Evolutionary conservation across 2,888 invertebrate species (phyloP).

Genomic region (Lasioglossum morio): DNA sequence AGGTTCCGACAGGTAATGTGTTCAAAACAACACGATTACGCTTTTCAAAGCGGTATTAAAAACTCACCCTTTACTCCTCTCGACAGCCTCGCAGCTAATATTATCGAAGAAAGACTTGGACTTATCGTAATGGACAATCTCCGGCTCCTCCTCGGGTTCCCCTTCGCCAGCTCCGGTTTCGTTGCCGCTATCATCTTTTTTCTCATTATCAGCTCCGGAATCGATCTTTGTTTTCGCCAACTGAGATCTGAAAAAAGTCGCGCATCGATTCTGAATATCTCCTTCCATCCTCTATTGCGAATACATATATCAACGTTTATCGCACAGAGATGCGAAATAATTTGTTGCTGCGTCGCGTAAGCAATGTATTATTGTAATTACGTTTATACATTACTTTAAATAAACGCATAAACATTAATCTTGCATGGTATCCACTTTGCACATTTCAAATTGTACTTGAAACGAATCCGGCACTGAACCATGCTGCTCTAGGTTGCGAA

Average conservation of each 20-base stretch:
- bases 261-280: neutral
- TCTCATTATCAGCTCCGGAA: constrained; percentile 87
- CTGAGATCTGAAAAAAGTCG: constrained; percentile 87
- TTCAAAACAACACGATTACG: neutral
- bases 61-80: constrained; percentile 90
- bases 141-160: constrained; percentile 90
- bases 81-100: constrained; percentile 99
- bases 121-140: constrained; percentile 95
- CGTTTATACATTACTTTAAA: constrained; percentile 62
- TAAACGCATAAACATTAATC: constrained; percentile 69
- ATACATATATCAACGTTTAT: neutral
- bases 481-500: constrained; percentile 63
- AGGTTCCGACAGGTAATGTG: neutral
- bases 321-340: neutral
- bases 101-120: constrained; percentile 99
- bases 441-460: constrained; percentile 74
- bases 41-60: neutral
- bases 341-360: constrained; percentile 78
- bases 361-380: constrained; percentile 40
- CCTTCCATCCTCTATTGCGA: neutral
- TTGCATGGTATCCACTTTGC: constrained; percentile 81
- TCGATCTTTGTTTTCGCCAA: constrained; percentile 93
- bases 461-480: constrained; percentile 78
- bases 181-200: constrained; percentile 96
- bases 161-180: constrained; percentile 94